A percentile compares a stretch with the other conserved stretches of the same genome.
Evolutionary conservation across 1,140 invertebrate genomes (phyloP).

Genomic region (Cydia pomonella): DNA sequence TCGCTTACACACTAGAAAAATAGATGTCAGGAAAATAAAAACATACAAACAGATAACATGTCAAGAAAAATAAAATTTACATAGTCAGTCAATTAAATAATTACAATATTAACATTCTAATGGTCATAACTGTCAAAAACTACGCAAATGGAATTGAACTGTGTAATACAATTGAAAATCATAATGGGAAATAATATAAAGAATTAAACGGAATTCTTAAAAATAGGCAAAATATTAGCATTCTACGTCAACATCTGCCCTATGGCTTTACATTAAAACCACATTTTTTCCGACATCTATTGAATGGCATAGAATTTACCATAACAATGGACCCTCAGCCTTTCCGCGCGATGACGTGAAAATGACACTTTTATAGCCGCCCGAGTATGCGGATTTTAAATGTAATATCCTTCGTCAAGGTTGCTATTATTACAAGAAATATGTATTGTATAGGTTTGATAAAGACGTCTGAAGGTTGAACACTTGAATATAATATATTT

Average conservation of each 20-base stretch:
- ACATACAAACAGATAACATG: too few species aligned
- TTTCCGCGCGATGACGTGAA: conserved; percentile 22
- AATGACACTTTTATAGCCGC: conserved; percentile 24
- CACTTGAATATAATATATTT: neutral
- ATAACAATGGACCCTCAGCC: conserved; percentile 14
- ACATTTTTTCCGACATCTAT: conserved; percentile 23
- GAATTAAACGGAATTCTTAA: neutral
- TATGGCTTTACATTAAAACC: conserved; percentile 11
- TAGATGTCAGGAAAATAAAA: too few species aligned
- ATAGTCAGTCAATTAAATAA: too few species aligned
- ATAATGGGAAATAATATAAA: too few species aligned
- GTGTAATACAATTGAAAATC: too few species aligned
- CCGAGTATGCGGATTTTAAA: conserved; percentile 2
- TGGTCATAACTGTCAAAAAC: too few species aligned
- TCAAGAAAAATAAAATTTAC: too few species aligned
- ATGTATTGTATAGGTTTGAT: neutral
- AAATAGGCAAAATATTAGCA: conserved; percentile 5
- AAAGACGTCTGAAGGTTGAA: neutral
- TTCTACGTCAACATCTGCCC: neutral
- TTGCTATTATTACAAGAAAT: neutral
- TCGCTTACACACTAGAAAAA: too few species aligned
- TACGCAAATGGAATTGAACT: too few species aligned
- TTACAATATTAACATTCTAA: too few species aligned
- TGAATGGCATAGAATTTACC: conserved; percentile 27
- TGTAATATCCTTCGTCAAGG: conserved; percentile 25